Conservation (phyloP, 2,113 vertebrate species). For the Panurus biarmicus region DNA sequence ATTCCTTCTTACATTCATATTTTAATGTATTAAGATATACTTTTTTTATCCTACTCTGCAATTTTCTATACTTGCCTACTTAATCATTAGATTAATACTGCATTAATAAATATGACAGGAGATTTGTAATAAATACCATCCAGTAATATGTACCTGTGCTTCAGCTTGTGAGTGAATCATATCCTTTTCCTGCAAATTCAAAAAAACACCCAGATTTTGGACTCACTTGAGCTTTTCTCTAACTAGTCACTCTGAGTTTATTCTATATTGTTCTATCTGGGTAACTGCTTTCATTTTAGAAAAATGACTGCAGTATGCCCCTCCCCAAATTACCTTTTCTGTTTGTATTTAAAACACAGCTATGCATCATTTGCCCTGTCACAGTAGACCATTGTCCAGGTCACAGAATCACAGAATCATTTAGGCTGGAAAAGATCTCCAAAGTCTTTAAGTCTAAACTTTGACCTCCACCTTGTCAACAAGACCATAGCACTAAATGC, state of each 20-base stretch:
- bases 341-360: not conserved
- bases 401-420: not conserved
- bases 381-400: not conserved
- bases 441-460: not conserved
- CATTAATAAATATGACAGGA: not conserved
- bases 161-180: not conserved
- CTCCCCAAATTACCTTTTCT: not conserved
- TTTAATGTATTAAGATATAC: not conserved
- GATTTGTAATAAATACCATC: not conserved
- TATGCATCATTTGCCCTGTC: not conserved
- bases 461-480: not conserved
- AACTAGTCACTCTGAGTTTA: not conserved
- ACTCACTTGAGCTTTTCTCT: not conserved
- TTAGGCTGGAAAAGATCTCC: not conserved
- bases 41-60: not conserved
- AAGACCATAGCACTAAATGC: not conserved
- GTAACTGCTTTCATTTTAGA: not conserved
- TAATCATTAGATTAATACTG: not conserved
- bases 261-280: not conserved
- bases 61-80: not conserved
- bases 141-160: not conserved
- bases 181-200: not conserved
- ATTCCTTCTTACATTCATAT: not conserved
- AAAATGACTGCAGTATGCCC: not conserved
- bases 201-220: rapidly evolving